Percentiles rank a stretch among this genome's conserved stretches.
These are phyloP conservation scores for Probosciger aterrimus DNA, from an alignment of 2,113 vertebrate species.

Conservation along the genomic window DNA sequence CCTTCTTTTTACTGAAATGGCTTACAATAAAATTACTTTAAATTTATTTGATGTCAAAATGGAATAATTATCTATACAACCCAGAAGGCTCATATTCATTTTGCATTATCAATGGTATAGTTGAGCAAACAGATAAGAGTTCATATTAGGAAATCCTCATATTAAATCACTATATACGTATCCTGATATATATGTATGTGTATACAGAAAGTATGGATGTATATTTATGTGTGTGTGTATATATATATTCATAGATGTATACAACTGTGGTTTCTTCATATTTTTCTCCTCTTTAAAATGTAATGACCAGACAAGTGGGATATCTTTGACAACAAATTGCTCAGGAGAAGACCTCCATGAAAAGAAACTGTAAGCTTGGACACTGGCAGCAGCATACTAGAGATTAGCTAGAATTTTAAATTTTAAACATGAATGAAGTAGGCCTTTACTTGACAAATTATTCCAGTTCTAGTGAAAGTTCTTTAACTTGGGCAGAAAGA, in stretches of 20 bases:
- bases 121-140: conserved; percentile 12
- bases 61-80: not conserved
- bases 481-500: not conserved
- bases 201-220: not conserved
- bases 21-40: conserved; percentile 17
- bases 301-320: not conserved
- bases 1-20: not conserved
- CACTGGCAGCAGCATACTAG: not conserved
- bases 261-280: not conserved
- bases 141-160: not conserved
- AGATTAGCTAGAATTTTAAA: not conserved
- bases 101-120: not conserved
- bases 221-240: not conserved
- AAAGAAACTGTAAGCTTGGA: not conserved
- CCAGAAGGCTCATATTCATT: conserved; percentile 4
- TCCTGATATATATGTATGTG: not conserved
- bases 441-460: not conserved
- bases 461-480: not conserved
- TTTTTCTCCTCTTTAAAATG: not conserved
- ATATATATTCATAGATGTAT: not conserved
- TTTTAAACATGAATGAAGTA: not conserved
- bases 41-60: not conserved
- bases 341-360: not conserved
- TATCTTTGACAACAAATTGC: not conserved
- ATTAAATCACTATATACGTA: not conserved